Evolutionary conservation across 2,113 vertebrate genomes (phyloP).

Genomic region (Pithys albifrons): DNA sequence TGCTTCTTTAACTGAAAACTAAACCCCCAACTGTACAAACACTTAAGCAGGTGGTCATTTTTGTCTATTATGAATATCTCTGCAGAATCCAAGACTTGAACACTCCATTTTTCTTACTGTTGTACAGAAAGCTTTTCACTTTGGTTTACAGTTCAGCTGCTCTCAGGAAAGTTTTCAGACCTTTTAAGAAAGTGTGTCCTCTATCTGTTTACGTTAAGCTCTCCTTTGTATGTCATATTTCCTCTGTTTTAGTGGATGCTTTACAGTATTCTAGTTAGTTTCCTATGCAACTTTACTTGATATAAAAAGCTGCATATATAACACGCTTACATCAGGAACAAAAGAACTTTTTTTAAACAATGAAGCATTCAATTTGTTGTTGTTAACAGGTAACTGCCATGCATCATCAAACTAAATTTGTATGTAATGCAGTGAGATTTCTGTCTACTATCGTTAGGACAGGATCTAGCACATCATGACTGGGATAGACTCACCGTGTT

Average conservation of each 20-base stretch:
- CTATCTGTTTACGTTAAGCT: not conserved
- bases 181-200: not conserved
- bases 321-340: not conserved
- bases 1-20: not conserved
- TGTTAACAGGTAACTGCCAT: accelerated
- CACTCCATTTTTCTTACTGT: not conserved
- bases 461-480: not conserved
- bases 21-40: not conserved
- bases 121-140: not conserved
- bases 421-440: not conserved
- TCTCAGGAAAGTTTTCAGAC: not conserved
- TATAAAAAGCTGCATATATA: not conserved
- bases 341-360: not conserved
- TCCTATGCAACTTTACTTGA: not conserved
- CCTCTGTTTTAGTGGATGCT: not conserved
- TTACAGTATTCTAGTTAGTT: not conserved
- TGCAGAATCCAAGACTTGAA: not conserved
- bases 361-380: not conserved
- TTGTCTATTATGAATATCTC: not conserved
- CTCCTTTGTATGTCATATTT: not conserved
- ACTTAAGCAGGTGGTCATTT: not conserved
- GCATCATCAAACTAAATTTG: not conserved
- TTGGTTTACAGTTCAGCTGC: not conserved
- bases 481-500: not conserved
- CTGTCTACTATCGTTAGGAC: not conserved